phyloP scores from a whole-genome alignment of 30 jellyfish, hydroid and myxozoan genomes.

The Clytia hemisphaerica region DNA sequence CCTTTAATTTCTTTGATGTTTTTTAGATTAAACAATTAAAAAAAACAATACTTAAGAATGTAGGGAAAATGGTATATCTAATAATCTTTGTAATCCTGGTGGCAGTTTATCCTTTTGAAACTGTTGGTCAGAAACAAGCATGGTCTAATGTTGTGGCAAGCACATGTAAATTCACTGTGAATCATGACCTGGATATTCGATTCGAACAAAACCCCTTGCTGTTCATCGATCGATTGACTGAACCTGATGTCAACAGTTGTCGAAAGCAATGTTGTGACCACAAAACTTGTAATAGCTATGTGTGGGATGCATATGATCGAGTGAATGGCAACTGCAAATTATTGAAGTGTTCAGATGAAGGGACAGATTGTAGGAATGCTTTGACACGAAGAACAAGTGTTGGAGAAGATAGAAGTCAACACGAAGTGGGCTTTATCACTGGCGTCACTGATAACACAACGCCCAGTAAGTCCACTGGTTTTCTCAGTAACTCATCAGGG shows the following conservation, averaged over 20 bases:
- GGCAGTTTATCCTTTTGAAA: too few species aligned
- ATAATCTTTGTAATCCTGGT: too few species aligned
- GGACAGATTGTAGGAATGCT: conserved; percentile 27
- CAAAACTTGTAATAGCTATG: conserved; percentile 32
- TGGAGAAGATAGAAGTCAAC: too few species aligned
- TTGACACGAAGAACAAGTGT: background rate
- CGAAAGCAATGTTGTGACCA: conserved; percentile 11
- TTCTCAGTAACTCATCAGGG: too few species aligned
- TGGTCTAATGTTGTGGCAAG: conserved; percentile 22
- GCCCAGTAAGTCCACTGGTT: too few species aligned
- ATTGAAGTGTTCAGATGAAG: conserved; percentile 15
- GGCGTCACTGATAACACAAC: conserved; percentile 1
- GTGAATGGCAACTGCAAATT: conserved; percentile 29
- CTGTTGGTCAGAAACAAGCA: too few species aligned
- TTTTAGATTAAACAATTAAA: too few species aligned
- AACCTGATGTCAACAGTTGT: background rate
- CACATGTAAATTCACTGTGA: conserved; percentile 18
- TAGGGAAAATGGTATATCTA: too few species aligned
- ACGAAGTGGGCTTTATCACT: conserved; percentile 32
- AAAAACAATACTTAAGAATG: too few species aligned
- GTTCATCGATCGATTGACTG: background rate
- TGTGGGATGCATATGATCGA: conserved; percentile 18
- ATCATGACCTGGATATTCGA: background rate
- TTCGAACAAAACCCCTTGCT: conserved; percentile 8
- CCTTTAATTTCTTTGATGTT: too few species aligned